These are phyloP conservation scores for Lordiphosa andalusiaca DNA, from an alignment of 2,888 invertebrate genomes.

Conservation along the genomic window DNA sequence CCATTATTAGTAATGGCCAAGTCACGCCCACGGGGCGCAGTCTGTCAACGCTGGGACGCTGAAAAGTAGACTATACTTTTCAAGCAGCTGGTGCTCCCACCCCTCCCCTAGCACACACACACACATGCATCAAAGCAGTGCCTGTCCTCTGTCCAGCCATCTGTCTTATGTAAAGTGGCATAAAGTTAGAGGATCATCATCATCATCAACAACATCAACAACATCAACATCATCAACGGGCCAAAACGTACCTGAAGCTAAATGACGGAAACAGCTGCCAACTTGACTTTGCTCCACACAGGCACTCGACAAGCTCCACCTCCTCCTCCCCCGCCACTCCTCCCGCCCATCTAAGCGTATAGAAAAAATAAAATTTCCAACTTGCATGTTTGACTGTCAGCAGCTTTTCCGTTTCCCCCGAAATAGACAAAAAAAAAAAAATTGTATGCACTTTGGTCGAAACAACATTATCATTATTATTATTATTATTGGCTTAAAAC, in stretches of 20 bases:
- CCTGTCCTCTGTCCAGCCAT: conserved; percentile 6
- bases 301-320: conserved; percentile 13
- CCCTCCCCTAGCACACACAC: background rate
- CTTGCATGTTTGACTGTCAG: conserved; percentile 11
- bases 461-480: conserved; percentile 1
- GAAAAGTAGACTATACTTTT: conserved; percentile 18
- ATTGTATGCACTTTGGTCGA: conserved; percentile 7
- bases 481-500: conserved; percentile 31
- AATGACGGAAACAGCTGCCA: conserved; percentile 40
- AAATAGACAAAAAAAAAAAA: background rate
- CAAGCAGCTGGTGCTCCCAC: conserved; percentile 1
- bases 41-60: conserved; percentile 4
- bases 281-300: conserved; percentile 14
- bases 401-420: background rate
- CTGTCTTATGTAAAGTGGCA: conserved; percentile 8
- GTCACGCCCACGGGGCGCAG: conserved; percentile 9
- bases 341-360: background rate
- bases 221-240: conserved; percentile 8
- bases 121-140: conserved; percentile 4
- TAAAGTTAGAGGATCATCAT: conserved; percentile 5
- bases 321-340: background rate
- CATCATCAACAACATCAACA: conserved; percentile 13
- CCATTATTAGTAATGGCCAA: conserved; percentile 39
- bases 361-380: conserved; percentile 2
- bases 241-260: conserved; percentile 2